Evolutionary conservation across 2,888 invertebrate species (phyloP), one percentile per base, ranked within the genome.

Genomic region (Drosophila birchii): DNA sequence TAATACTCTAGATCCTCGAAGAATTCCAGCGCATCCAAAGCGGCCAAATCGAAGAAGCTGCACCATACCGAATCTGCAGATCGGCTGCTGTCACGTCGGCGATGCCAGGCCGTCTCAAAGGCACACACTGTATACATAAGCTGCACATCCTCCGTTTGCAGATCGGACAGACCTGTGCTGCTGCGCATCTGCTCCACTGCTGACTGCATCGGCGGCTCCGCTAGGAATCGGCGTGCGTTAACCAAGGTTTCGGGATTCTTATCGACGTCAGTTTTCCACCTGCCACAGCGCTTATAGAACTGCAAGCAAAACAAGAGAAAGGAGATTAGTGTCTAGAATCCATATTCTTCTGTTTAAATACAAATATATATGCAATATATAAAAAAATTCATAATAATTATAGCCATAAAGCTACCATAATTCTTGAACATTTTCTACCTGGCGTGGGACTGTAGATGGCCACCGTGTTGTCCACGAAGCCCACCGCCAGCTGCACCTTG

Each of bases 71-170:
- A 97, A 43, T 89, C 29, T 9, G 36, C 2, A 0, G 18, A 18
- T 2, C 29, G 32, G 18, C 38, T 14, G 9, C 3, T 11, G 11
- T 32, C 8, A 5, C 14, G 86, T 71, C 72, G 80, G 78, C 94
- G 94, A 70, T 94, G 93, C 96, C 96, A 96, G n/a, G 97, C 95
- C 6, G 96, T 96, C 93, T 97, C 97, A 92, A 95, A 97, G 0
- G 95, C 95, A 92, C 97, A 97, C 41, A 95, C 94, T 79, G 94
- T 94, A 89, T 96, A 96, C 92, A 97, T 95, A 44, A 95, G 91
- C 69, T 93, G 92, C 57, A 95, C 93, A 76, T 94, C 94, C 61
- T 94, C 95, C 95, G 78, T 90, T 81, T 93, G 90, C 62, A 96
- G 93, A 12, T 85, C 69, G 77, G 95, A 95, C 78, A 94, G 93